Evolutionary conservation across 2,797 vertebrate genomes (phyloP), one percentile per base, ranked within the genome.

Genomic region (Trachurus trachurus): DNA sequence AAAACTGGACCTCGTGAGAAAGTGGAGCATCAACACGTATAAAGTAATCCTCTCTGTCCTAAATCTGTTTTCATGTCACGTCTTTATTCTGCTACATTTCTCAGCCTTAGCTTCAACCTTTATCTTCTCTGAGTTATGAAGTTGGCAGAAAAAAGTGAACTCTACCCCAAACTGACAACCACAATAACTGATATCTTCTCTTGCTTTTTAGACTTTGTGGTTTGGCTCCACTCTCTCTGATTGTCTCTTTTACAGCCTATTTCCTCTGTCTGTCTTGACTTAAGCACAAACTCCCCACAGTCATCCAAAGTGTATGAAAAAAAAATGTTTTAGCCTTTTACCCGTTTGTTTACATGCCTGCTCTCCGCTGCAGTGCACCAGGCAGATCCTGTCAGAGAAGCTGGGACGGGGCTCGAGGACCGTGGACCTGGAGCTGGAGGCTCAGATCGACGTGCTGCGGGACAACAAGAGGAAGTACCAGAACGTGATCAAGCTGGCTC

Each of bases 381-480:
- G 97, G 76, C 98, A 99, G 90, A 98, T 99, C 90, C 95, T 99
- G 81, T 99, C 98, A 0, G 98, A 99, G 95, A 99, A 97, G 92
- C 82, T 99, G 90, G 98, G 98, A 37, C 97, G 98, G 29, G 98
- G 98, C 80, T 99, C 98, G 19, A 97, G 96, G 94, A 99, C 98
- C 0, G 98, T 99, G 76, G 98, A 99, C 92, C 90, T 99, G 93
- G 97, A 99, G 92, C 95, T 99, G 81, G 98, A 99, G 94, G 96
- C 96, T 66, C 98, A 98, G 84, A 99, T 99, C 57, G 98, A 99
- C 78, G 91, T 98, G 85, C 93, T 99, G 71, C 96, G 96, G 29
- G 98, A 99, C 85, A 99, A 99, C 93, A 99, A 99, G 93, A 97
- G 96, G 84, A 99, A 98, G 85, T 99, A 99, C 1, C 98, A 99